These are phyloP conservation scores for Lithophane socia DNA, from an alignment of 2,888 invertebrate species.

Conservation along the genomic window DNA sequence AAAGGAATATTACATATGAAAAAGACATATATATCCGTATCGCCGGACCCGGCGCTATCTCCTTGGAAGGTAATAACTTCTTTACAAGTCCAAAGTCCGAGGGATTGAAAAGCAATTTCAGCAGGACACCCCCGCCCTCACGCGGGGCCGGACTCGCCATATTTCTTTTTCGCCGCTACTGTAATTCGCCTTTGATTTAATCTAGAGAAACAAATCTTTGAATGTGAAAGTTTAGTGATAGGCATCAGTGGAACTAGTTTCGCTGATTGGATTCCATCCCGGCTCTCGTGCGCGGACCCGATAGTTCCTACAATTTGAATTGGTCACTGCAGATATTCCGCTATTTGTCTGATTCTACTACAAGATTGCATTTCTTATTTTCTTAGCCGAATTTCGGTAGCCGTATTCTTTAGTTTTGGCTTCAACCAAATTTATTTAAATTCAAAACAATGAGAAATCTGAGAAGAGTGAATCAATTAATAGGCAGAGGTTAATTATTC, in stretches of 20 bases:
- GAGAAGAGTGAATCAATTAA: conserved; percentile 32
- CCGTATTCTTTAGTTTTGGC: conserved; percentile 63
- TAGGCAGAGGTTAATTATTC: conserved; percentile 37
- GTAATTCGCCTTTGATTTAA: conserved; percentile 91
- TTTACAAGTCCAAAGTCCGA: conserved; percentile 92
- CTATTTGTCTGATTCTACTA: conserved; percentile 87
- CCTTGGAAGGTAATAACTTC: conserved; percentile 91
- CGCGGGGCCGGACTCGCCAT: conserved; percentile 88
- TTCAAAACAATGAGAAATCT: conserved; percentile 13
- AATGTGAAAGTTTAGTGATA: conserved; percentile 90
- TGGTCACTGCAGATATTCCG: conserved; percentile 84
- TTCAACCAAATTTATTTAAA: conserved; percentile 44
- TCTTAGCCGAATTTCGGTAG: conserved; percentile 76
- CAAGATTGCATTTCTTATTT: conserved; percentile 88
- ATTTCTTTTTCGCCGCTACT: conserved; percentile 90
- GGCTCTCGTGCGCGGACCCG: conserved; percentile 75
- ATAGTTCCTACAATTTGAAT: conserved; percentile 84
- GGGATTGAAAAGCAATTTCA: conserved; percentile 92
- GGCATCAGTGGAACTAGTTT: conserved; percentile 89
- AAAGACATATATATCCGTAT: conserved; percentile 91
- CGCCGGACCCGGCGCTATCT: conserved; percentile 90
- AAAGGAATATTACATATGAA: conserved; percentile 91
- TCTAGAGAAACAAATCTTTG: conserved; percentile 91
- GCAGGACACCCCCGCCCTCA: conserved; percentile 89
- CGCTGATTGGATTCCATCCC: conserved; percentile 89